Evolutionary conservation across 1,140 invertebrate genomes (phyloP).

Genomic region (Brachionus paranguensis): DNA sequence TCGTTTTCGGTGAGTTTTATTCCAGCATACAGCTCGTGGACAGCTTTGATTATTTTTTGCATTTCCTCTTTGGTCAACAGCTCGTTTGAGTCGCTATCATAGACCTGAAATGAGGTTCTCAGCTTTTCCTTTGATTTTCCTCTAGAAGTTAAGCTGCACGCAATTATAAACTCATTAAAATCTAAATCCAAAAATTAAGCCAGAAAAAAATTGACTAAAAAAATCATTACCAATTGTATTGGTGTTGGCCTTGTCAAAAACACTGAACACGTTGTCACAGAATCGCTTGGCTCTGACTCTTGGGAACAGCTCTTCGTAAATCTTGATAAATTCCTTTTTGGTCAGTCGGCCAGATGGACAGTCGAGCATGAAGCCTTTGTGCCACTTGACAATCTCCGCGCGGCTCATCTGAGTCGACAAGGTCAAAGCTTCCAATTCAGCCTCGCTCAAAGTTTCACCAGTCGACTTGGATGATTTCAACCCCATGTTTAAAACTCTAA

Average conservation of each 20-base stretch:
- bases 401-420: neutral
- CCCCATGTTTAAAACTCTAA: slow-evolving; percentile 14
- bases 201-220: neutral
- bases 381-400: neutral
- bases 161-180: slow-evolving; percentile 32
- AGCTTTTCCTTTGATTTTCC: slow-evolving; percentile 1
- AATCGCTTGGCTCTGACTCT: neutral
- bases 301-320: slow-evolving; percentile 32
- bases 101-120: neutral
- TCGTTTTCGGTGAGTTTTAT: neutral
- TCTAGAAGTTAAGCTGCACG: slow-evolving; percentile 25
- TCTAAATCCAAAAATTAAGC: neutral
- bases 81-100: neutral
- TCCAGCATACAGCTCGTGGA: slow-evolving; percentile 12
- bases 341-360: slow-evolving; percentile 19
- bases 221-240: neutral
- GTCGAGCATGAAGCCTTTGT: slow-evolving; percentile 30
- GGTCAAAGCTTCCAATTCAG: neutral
- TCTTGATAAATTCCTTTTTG: slow-evolving; percentile 11
- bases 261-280: neutral
- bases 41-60: slow-evolving; percentile 23
- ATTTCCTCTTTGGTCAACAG: slow-evolving; percentile 26
- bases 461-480: neutral
- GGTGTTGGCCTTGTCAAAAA: slow-evolving; percentile 5
- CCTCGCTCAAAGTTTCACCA: neutral